Evolutionary conservation across 2,888 invertebrate species (phyloP).

Genomic region (Trichacis sp.): DNA sequence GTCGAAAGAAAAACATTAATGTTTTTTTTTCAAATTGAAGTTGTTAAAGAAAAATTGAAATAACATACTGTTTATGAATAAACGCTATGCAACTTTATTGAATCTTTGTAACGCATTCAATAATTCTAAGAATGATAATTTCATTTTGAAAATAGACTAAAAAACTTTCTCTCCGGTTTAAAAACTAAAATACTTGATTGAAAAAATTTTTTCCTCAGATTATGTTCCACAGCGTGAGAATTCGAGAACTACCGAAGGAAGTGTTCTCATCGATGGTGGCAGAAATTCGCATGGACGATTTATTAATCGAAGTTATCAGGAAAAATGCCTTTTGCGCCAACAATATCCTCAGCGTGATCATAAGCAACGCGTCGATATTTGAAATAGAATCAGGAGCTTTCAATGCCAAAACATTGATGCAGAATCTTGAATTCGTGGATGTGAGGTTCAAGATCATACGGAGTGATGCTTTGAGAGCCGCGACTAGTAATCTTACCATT

Average conservation of each 20-base stretch:
- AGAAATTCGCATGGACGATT: constrained; percentile 72
- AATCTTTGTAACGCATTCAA: too few species aligned
- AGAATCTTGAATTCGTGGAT: constrained; percentile 73
- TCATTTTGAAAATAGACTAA: too few species aligned
- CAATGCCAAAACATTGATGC: constrained; percentile 74
- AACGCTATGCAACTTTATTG: too few species aligned
- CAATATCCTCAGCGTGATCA: constrained; percentile 74
- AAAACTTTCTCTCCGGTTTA: too few species aligned
- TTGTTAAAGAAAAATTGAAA: too few species aligned
- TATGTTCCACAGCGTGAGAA: constrained; percentile 73
- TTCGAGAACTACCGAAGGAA: constrained; percentile 73
- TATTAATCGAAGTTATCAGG: constrained; percentile 72
- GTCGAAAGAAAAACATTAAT: too few species aligned
- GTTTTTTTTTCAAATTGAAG: too few species aligned
- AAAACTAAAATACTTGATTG: too few species aligned
- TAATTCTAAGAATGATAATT: too few species aligned
- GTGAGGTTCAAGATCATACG: constrained; percentile 73
- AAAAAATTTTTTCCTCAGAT: constrained; percentile 77
- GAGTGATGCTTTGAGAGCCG: constrained; percentile 75
- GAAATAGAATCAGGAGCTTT: constrained; percentile 76
- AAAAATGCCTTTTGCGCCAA: constrained; percentile 78
- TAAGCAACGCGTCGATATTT: constrained; percentile 75
- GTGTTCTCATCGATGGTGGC: constrained; percentile 78
- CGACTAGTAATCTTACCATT: constrained; percentile 76
- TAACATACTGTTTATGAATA: too few species aligned